Percentiles rank a stretch among this genome's conserved stretches.
These are phyloP conservation scores for Chalcosyrphus nemorum DNA, from an alignment of 2,888 invertebrate species.

Conservation along the genomic window DNA sequence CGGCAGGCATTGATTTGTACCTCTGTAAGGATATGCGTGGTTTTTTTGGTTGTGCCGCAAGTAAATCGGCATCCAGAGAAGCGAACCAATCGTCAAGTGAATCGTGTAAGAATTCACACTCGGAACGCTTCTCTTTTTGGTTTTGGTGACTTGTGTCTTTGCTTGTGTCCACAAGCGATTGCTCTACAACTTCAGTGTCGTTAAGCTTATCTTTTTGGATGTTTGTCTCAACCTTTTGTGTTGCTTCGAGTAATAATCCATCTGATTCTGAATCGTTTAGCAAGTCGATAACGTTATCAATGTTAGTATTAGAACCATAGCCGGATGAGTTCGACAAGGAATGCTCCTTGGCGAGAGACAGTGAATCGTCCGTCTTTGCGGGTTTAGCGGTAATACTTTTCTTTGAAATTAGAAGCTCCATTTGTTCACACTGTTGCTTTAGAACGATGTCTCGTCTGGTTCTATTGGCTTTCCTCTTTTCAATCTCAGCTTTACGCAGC, in stretches of 20 bases:
- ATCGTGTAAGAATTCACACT: conserved; percentile 75
- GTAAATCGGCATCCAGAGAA: conserved; percentile 77
- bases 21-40: conserved; percentile 77
- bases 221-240: conserved; percentile 78
- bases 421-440: conserved; percentile 49
- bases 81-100: conserved; percentile 79
- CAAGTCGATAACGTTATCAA: conserved; percentile 33
- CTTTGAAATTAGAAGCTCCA: conserved; percentile 43
- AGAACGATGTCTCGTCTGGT: conserved; percentile 37
- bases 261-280: conserved; percentile 78
- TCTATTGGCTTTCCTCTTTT: conserved; percentile 50
- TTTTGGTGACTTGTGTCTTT: no score
- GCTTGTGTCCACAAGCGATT: conserved; percentile 50
- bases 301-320: conserved; percentile 49
- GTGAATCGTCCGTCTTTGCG: not conserved
- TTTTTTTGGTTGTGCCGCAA: conserved; percentile 77
- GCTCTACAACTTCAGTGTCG: conserved; percentile 9
- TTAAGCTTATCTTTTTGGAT: conserved; percentile 27
- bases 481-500: conserved; percentile 74
- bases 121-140: conserved; percentile 27
- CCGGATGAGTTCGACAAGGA: conserved; percentile 44
- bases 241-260: conserved; percentile 77
- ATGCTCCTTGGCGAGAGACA: not conserved
- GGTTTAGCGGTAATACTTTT: not conserved
- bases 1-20: conserved; percentile 79